phyloP scores from a whole-genome alignment of 1,140 invertebrate genomes.

The Anthonomus grandis region DNA sequence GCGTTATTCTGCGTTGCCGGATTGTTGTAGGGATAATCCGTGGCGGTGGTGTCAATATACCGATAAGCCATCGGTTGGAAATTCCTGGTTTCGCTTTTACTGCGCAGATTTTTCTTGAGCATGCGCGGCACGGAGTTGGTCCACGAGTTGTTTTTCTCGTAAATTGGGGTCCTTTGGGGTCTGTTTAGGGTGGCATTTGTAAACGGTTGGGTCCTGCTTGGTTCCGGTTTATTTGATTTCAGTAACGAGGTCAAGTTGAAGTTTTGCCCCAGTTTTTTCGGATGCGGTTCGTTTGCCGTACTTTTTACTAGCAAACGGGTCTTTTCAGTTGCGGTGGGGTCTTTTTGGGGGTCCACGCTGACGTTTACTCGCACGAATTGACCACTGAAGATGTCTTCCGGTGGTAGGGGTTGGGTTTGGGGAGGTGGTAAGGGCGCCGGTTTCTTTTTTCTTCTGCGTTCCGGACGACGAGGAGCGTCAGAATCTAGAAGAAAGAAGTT shows the following conservation, averaged over 20 bases:
- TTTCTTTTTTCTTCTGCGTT: conserved; percentile 40
- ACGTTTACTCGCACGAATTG: conserved; percentile 45
- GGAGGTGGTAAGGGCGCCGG: conserved; percentile 36
- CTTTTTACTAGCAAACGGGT: conserved; percentile 31
- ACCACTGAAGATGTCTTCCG: conserved; percentile 38
- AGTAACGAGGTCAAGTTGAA: conserved; percentile 27
- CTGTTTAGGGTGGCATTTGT: conserved; percentile 12
- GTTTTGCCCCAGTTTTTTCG: conserved; percentile 32
- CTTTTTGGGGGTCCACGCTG: conserved; percentile 24
- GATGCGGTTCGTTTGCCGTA: conserved; percentile 32
- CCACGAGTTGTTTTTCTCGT: conserved; percentile 32
- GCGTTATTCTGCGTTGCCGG: conserved; percentile 14
- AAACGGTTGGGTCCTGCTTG: background rate
- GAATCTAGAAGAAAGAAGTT: no score
- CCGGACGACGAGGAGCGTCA: conserved; percentile 39
- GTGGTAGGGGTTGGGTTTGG: conserved; percentile 5
- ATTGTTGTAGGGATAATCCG: conserved; percentile 31
- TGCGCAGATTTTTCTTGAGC: conserved; percentile 35
- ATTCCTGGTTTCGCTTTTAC: conserved; percentile 39
- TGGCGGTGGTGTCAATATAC: conserved; percentile 43
- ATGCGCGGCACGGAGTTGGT: conserved; percentile 43
- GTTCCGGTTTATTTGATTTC: conserved; percentile 16
- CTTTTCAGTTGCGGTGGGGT: conserved; percentile 23
- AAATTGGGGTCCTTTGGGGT: conserved; percentile 8
- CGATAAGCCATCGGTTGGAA: conserved; percentile 46